Percentiles rank a stretch among this genome's conserved stretches.
Conservation (phyloP, 2,113 vertebrate genomes). For the Sorex araneus region DNA sequence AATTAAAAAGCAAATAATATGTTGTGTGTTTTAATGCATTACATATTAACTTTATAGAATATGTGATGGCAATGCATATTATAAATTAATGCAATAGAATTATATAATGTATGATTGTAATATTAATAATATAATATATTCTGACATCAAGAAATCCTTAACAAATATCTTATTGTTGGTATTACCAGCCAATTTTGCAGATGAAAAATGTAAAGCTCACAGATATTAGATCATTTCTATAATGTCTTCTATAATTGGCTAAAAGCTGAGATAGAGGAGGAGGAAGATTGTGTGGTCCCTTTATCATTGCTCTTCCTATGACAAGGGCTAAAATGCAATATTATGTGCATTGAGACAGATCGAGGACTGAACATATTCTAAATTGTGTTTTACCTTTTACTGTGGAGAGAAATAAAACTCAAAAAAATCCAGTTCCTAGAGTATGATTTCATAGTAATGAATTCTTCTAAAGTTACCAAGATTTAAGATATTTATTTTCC, state of each 20-base stretch:
- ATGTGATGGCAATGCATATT: background rate
- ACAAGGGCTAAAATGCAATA: background rate
- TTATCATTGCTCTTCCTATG: background rate
- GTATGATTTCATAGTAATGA: background rate
- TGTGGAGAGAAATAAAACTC: background rate
- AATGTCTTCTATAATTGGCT: background rate
- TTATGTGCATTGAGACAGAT: background rate
- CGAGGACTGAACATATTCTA: background rate
- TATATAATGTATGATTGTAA: slow-evolving; percentile 17
- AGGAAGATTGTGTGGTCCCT: too few species aligned
- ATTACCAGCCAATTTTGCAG: background rate
- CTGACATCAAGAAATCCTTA: background rate
- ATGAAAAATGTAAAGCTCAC: background rate
- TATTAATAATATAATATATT: background rate
- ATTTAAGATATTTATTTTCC: background rate
- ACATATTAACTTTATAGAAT: background rate
- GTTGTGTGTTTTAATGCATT: background rate
- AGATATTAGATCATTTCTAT: background rate
- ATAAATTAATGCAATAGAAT: background rate
- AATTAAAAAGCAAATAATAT: background rate
- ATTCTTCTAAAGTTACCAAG: background rate
- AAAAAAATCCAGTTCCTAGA: background rate
- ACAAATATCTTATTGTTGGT: background rate
- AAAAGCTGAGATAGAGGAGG: background rate
- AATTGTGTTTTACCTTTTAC: background rate